Evolutionary conservation across 2,888 invertebrate species (phyloP), one percentile per base, ranked within the genome.

Genomic region (Eupithecia subumbrata): DNA sequence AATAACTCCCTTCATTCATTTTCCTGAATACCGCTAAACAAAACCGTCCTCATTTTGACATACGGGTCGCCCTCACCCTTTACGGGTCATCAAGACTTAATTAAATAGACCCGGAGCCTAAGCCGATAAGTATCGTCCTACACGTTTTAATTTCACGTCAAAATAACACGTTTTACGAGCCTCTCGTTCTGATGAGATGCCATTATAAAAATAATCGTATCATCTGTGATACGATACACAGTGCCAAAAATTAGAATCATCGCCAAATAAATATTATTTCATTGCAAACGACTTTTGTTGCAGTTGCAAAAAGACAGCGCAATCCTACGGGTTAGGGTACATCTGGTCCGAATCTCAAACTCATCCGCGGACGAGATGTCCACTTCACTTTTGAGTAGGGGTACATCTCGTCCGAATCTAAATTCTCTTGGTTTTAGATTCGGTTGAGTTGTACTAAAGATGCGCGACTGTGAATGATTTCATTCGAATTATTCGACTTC

Each of bases 131-230:
- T 68, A 75, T 56, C 67, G 71, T 69, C 82, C 81, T 73, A 82
- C 73, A 74, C 70, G 74, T 76, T 83, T 84, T 82, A 85, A 84
- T 83, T 82, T 83, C 72, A 69, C 71, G 77, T 78, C 78, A 81
- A 82, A 83, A 82, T 80, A 71, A 78, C 80, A 74, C 76, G 77
- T 78, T 83, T 86, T 83, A 85, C 81, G 82, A 84, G 74, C 72
- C 43, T 25, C 7, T 60, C 25, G n/a, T n/a, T n/a, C n/a, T n/a
- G n/a, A n/a, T n/a, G n/a, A n/a, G n/a, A n/a, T n/a, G n/a, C n/a
- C n/a, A n/a, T n/a, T n/a, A n/a, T n/a, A n/a, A n/a, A n/a, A n/a
- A n/a, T n/a, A n/a, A n/a, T n/a, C n/a, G n/a, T n/a, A n/a, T n/a
- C n/a, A n/a, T n/a, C n/a, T n/a, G n/a, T n/a, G n/a, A n/a, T n/a